Conservation (phyloP, 2,113 vertebrate genomes). For the Phoxinus phoxinus region DNA sequence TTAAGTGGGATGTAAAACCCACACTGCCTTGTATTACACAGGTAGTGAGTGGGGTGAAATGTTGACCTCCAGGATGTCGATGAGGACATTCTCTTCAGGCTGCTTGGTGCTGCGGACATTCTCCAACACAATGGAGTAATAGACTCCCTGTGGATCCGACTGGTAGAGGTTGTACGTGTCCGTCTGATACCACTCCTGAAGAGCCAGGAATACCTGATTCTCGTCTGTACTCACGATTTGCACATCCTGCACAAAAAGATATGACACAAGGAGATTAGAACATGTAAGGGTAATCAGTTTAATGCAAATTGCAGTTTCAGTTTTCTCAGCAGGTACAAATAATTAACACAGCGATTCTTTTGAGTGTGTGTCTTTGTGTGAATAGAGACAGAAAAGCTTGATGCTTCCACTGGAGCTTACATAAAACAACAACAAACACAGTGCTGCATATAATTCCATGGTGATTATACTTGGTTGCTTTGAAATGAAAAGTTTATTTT, state of each 20-base stretch:
- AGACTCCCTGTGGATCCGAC: conserved; percentile 87
- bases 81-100: conserved; percentile 88
- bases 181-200: conserved; percentile 95
- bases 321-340: conserved; percentile 19
- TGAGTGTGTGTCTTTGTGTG: conserved; percentile 3
- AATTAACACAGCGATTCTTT: not conserved
- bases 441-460: not conserved
- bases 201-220: conserved; percentile 92
- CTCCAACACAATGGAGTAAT: conserved; percentile 88
- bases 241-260: conserved; percentile 79
- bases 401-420: not conserved
- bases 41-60: not conserved
- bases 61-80: conserved; percentile 94
- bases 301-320: not conserved
- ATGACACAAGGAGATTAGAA: conserved; percentile 1
- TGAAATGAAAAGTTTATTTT: conserved; percentile 10
- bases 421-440: not conserved
- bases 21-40: not conserved
- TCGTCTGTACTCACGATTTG: conserved; percentile 95
- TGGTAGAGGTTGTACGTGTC: conserved; percentile 97
- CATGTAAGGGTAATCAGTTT: not conserved
- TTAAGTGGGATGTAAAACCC: not conserved
- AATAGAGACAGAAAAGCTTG: conserved; percentile 1
- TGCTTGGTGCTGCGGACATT: conserved; percentile 92
- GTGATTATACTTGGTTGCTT: not conserved